Evolutionary conservation across 1,140 invertebrate species (phyloP), one percentile per base, ranked within the genome.

Genomic region (Drosophila micromelanica): DNA sequence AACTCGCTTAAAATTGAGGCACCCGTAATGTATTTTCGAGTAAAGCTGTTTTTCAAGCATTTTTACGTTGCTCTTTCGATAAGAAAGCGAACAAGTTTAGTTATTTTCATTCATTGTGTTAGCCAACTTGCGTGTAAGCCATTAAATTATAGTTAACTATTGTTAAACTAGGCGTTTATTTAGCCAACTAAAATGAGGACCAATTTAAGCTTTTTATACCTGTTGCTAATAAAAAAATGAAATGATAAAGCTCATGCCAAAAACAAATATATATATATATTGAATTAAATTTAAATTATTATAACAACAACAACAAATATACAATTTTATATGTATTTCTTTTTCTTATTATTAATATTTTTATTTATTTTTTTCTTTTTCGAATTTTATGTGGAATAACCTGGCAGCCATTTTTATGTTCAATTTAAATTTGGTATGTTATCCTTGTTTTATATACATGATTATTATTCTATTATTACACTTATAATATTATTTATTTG

Each of bases 141-240:
- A 62, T n/a, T 46, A 30, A 46, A 52, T 61, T 11, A 15, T 46
- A 69, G 57, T 43, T 38, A 46, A 46, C 27, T 55, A 32, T 45
- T 35, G 7, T 35, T 35, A 35, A 54, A 23, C 13, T 30, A 12
- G 49, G 30, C 27, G 30, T 9, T 30, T 15, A 40, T 23, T 13
- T 17, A 45, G 42, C 15, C n/a, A 45, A n/a, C 7, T 46, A 7
- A 46, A 38, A 12, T 17, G 17, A 75, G 59, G 80, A 72, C 76
- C 80, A 84, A 84, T 67, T 67, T 73, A 85, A 60, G 62, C 30
- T 76, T 86, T 84, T 87, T 82, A 89, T 87, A 82, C 78, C 9
- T 87, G 62, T 82, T 76, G 63, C 82, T 52, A 87, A 86, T 72
- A 87, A 74, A 71, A 20, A 1, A 49, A 32, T 9, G 3, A 45